Evolutionary conservation across 2,888 invertebrate species (phyloP).

Genomic region (Dione juno): DNA sequence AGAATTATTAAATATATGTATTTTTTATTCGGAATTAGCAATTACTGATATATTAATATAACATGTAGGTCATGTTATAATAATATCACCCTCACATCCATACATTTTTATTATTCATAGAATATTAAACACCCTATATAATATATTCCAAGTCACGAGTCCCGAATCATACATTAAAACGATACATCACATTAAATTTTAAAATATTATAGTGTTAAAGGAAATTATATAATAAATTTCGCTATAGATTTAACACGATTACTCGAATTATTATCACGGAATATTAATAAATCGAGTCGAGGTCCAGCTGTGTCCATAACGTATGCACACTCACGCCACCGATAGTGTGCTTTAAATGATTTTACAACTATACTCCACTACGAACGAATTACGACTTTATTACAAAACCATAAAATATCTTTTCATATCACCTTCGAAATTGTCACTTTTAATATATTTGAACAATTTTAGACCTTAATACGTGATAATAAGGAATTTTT

Average conservation of each 20-base stretch:
- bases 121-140: neutral
- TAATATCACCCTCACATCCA: neutral
- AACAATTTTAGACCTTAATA: constrained; percentile 4
- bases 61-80: neutral
- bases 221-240: constrained; percentile 43
- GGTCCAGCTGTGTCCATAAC: constrained; percentile 45
- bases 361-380: constrained; percentile 25
- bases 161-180: constrained; percentile 27
- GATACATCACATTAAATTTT: constrained; percentile 31
- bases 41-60: neutral
- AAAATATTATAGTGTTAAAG: constrained; percentile 40
- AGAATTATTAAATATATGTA: neutral
- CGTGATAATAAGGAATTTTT: constrained; percentile 4
- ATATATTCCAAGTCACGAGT: constrained; percentile 24
- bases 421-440: neutral
- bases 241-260: constrained; percentile 41
- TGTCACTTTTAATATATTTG: neutral
- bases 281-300: constrained; percentile 47
- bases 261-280: constrained; percentile 45
- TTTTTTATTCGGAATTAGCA: neutral
- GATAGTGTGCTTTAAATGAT: constrained; percentile 48
- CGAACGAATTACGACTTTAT: constrained; percentile 33
- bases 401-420: constrained; percentile 12
- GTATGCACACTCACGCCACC: constrained; percentile 50
- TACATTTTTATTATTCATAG: neutral